Percentiles rank a stretch among this genome's conserved stretches.
Evolutionary conservation across 2,888 invertebrate genomes (phyloP).

Genomic region (Isoperla grammatica): DNA sequence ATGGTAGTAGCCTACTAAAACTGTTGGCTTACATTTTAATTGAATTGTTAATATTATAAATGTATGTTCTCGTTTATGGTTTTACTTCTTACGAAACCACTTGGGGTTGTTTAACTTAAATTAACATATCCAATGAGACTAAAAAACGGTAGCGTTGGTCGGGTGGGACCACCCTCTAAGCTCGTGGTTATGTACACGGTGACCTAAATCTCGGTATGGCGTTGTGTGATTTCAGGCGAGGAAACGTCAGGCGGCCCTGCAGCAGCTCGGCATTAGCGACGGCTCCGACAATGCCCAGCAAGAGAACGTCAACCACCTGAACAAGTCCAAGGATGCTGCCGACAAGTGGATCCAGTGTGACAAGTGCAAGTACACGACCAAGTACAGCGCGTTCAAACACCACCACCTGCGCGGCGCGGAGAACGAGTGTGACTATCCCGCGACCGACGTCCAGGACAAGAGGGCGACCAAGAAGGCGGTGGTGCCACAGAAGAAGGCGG

Average conservation of each 20-base stretch:
- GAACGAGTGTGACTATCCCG: constrained; percentile 22
- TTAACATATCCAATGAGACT: too few species aligned
- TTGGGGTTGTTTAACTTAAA: too few species aligned
- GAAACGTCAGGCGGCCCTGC: constrained; percentile 31
- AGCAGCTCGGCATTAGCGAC: constrained; percentile 9
- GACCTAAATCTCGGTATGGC: too few species aligned
- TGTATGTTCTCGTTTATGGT: too few species aligned
- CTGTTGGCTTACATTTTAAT: too few species aligned
- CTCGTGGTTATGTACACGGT: too few species aligned
- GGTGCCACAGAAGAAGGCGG: not conserved
- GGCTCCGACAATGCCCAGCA: not conserved
- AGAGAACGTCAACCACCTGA: constrained; percentile 25
- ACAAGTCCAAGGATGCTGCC: constrained; percentile 24
- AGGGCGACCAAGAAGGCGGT: constrained; percentile 2
- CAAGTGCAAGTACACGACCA: constrained; percentile 42
- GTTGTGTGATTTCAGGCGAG: constrained; percentile 30
- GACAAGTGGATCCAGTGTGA: constrained; percentile 41
- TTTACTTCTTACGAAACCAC: too few species aligned
- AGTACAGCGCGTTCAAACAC: constrained; percentile 39
- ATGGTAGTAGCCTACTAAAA: too few species aligned
- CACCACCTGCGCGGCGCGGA: constrained; percentile 36
- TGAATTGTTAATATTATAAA: too few species aligned
- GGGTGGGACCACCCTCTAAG: too few species aligned
- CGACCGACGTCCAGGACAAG: constrained; percentile 13
- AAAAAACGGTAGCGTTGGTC: too few species aligned